Evolutionary conservation across 2,113 vertebrate species (phyloP).

Genomic region (Furnarius figulus): DNA sequence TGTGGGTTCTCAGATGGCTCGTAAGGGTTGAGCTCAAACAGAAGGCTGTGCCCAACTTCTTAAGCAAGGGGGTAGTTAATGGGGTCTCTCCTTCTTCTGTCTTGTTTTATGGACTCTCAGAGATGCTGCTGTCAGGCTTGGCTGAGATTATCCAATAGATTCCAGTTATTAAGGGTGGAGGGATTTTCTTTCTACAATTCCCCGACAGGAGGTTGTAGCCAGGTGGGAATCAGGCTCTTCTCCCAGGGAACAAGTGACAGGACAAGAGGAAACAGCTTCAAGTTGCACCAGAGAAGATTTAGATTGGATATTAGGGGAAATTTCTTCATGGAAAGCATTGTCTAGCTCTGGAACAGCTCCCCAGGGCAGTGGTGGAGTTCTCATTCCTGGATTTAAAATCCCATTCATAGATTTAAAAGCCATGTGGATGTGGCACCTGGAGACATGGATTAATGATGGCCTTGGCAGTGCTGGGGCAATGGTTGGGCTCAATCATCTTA

Average conservation of each 20-base stretch:
- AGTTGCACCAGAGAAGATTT: neutral
- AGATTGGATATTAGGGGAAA: neutral
- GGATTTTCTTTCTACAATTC: neutral
- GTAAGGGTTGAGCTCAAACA: neutral
- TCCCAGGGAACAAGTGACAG: neutral
- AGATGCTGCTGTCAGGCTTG: neutral
- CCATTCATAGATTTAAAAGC: neutral
- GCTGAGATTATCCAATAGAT: neutral
- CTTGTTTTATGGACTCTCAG: neutral
- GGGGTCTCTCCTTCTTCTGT: neutral
- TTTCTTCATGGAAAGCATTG: accelerated
- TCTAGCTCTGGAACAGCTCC: too few relatives aligned
- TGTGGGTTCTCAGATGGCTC: neutral
- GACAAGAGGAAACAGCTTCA: neutral
- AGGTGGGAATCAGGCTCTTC: neutral
- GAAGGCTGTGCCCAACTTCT: neutral
- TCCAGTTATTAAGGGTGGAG: neutral
- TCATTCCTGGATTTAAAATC: neutral
- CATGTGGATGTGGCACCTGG: neutral
- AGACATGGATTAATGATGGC: neutral
- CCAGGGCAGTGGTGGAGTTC: neutral
- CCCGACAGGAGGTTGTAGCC: neutral
- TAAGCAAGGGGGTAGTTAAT: neutral
- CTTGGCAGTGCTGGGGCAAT: neutral
- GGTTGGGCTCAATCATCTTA: accelerated